Conservation (phyloP, 2,888 invertebrate genomes). For the Nemoura dubitans region DNA sequence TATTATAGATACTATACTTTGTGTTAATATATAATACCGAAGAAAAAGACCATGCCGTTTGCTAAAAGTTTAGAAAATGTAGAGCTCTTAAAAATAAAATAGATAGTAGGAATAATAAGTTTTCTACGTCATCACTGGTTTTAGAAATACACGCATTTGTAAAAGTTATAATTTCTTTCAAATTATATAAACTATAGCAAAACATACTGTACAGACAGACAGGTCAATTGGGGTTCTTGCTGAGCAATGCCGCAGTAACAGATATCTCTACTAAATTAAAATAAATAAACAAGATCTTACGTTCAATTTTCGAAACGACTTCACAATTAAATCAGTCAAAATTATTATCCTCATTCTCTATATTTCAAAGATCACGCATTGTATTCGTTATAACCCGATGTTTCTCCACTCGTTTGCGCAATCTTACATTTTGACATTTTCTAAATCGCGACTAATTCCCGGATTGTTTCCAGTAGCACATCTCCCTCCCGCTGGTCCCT, state of each 20-base stretch:
- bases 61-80: not conserved
- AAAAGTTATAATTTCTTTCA: not conserved
- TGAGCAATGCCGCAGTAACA: not conserved
- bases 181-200: not conserved
- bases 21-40: not conserved
- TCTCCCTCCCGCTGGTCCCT: not conserved
- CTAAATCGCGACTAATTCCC: not conserved
- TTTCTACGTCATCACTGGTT: not conserved
- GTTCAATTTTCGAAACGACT: not conserved
- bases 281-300: not conserved
- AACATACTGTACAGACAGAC: too few relatives aligned
- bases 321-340: not conserved
- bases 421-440: not conserved
- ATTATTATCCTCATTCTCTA: not conserved
- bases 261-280: not conserved
- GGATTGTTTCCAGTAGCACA: slow-evolving; percentile 26
- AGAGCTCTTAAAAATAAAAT: not conserved
- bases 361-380: not conserved
- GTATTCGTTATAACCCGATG: not conserved
- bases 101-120: too few relatives aligned
- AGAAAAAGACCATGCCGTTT: not conserved
- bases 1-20: too few relatives aligned
- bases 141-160: too few relatives aligned
- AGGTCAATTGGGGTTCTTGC: too few relatives aligned
- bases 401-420: not conserved